Percentiles rank a stretch among this genome's conserved stretches.
These are phyloP conservation scores for Drosophila leonis DNA, from an alignment of 2,888 invertebrate species.

Conservation along the genomic window DNA sequence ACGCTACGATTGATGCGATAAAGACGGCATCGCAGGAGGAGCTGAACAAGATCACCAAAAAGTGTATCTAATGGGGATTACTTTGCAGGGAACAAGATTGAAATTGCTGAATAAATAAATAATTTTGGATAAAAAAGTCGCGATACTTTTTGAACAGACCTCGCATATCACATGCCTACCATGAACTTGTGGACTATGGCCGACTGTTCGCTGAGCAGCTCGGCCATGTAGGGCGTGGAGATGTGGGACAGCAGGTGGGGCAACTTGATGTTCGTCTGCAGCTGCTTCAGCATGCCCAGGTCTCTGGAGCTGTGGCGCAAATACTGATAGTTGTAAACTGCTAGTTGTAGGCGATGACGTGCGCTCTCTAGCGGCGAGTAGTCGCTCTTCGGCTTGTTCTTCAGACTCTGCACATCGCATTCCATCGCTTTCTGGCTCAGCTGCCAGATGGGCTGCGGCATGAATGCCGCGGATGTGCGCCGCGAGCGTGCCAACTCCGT, in stretches of 20 bases:
- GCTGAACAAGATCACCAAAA: too few species aligned
- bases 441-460: conserved; percentile 75
- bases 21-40: too few species aligned
- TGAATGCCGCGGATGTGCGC: conserved; percentile 23
- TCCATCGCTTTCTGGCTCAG: conserved; percentile 57
- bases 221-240: conserved; percentile 61
- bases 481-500: conserved; percentile 10
- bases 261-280: conserved; percentile 61
- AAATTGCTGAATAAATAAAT: too few species aligned
- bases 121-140: too few species aligned
- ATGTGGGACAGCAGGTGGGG: conserved; percentile 56
- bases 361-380: conserved; percentile 74
- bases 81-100: too few species aligned
- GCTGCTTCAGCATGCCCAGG: conserved; percentile 62
- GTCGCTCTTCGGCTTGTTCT: conserved; percentile 57
- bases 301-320: conserved; percentile 75
- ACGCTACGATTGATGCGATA: too few species aligned
- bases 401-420: conserved; percentile 79
- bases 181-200: conserved; percentile 69
- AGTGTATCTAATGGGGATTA: too few species aligned
- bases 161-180: conserved; percentile 53
- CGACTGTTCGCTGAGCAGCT: conserved; percentile 59
- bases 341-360: conserved; percentile 57
- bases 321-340: conserved; percentile 77
- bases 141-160: too few species aligned